Evolutionary conservation across 2,113 vertebrate species (phyloP).

Genomic region (Nycticorax nycticorax): DNA sequence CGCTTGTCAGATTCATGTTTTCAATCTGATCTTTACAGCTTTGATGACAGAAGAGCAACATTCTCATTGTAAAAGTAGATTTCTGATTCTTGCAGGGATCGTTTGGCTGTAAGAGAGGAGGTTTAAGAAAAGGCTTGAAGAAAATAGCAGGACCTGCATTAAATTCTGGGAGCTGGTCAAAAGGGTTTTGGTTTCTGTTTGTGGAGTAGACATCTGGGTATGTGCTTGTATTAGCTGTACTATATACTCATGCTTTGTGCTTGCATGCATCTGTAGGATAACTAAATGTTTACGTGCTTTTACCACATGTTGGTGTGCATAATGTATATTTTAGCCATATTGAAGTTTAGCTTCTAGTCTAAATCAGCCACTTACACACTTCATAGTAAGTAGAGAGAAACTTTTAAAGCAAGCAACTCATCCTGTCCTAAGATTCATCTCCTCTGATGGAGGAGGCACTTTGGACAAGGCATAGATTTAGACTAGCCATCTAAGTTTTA

Average conservation of each 20-base stretch:
- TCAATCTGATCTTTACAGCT: conserved; percentile 5
- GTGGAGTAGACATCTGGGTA: not conserved
- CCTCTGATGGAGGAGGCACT: not conserved
- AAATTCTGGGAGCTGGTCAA: not conserved
- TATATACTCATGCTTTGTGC: not conserved
- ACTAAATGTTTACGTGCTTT: not conserved
- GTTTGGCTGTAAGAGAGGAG: not conserved
- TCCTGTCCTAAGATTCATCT: not conserved
- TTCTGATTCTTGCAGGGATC: not conserved
- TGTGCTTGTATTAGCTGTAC: not conserved
- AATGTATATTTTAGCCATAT: not conserved
- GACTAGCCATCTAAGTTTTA: not conserved
- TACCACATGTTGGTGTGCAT: not conserved
- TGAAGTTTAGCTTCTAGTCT: not conserved
- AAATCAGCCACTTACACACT: not conserved
- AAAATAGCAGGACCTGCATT: not conserved
- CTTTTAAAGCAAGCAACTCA: not conserved
- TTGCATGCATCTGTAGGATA: not conserved
- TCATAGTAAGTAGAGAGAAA: not conserved
- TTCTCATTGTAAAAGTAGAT: not conserved
- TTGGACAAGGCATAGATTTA: not conserved
- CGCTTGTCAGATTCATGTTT: not conserved
- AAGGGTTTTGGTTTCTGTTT: not conserved
- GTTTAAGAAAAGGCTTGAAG: not conserved
- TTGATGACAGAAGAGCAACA: not conserved